phyloP scores from a whole-genome alignment of 2,888 invertebrate genomes.

The Plagodis pulveraria region DNA sequence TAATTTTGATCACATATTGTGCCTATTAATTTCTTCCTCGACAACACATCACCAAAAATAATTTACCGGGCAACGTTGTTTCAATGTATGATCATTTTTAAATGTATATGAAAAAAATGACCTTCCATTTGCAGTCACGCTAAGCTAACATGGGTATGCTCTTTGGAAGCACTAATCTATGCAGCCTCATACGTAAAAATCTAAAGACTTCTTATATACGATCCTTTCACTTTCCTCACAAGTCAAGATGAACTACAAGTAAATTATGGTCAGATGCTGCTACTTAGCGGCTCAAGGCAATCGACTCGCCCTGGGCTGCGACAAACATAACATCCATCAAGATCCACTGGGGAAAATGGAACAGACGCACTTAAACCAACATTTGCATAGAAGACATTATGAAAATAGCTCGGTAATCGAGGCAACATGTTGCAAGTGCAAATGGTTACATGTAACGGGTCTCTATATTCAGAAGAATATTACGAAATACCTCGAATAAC shows the following conservation, averaged over 20 bases:
- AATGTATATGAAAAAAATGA: constrained; percentile 34
- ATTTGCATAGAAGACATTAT: constrained; percentile 64
- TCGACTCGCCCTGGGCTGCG: constrained; percentile 44
- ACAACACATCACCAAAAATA: not conserved
- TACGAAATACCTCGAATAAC: constrained; percentile 54
- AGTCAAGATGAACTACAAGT: constrained; percentile 49
- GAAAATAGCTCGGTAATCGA: constrained; percentile 64
- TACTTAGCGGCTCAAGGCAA: constrained; percentile 51
- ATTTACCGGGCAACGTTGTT: constrained; percentile 17
- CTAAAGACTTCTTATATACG: constrained; percentile 35
- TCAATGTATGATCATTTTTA: constrained; percentile 33
- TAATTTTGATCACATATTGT: no score
- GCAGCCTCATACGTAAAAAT: constrained; percentile 14
- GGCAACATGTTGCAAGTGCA: constrained; percentile 68
- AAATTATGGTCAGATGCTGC: constrained; percentile 49
- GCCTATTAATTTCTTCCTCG: no score
- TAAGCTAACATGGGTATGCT: constrained; percentile 38
- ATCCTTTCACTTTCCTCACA: constrained; percentile 61
- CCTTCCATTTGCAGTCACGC: constrained; percentile 35
- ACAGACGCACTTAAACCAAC: constrained; percentile 65
- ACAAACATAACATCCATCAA: constrained; percentile 56
- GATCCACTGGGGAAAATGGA: constrained; percentile 57
- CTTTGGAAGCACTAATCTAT: constrained; percentile 21
- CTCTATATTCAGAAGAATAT: constrained; percentile 56
- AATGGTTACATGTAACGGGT: constrained; percentile 73